Evolutionary conservation across 1,140 invertebrate genomes (phyloP).

Genomic region (Pantala flavescens): DNA sequence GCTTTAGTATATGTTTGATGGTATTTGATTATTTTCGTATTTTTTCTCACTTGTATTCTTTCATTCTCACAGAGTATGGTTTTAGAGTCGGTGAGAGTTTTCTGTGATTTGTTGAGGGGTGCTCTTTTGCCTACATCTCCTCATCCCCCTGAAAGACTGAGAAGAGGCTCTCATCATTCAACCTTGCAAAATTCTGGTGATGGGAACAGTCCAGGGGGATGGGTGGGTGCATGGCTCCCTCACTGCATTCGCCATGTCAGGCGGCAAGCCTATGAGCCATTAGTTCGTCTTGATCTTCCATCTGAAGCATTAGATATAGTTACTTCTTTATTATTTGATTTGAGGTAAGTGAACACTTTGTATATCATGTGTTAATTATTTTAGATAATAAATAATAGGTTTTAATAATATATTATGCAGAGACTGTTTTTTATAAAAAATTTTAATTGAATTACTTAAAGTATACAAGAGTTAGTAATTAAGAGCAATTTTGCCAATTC

Average conservation of each 20-base stretch:
- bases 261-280: constrained; percentile 52
- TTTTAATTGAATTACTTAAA: no score
- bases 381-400: no score
- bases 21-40: no score
- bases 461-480: no score
- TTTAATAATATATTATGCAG: no score
- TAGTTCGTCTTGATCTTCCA: constrained; percentile 66
- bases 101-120: constrained; percentile 51
- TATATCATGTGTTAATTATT: no score
- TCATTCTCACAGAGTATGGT: constrained; percentile 45
- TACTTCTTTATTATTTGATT: constrained; percentile 73
- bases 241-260: constrained; percentile 54
- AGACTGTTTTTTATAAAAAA: no score
- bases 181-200: not conserved
- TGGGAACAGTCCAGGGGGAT: not conserved
- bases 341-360: constrained; percentile 49
- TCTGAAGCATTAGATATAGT: constrained; percentile 72
- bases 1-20: no score
- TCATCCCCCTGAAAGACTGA: constrained; percentile 35
- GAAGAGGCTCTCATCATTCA: constrained; percentile 22
- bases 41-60: no score
- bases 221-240: constrained; percentile 56
- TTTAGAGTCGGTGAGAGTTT: constrained; percentile 50
- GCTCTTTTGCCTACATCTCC: constrained; percentile 51
- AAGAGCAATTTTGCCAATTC: no score